A percentile compares a stretch with the other conserved stretches of the same genome.
Conservation (phyloP, 92 coral and sea anemone species). For the Porites lobata region DNA sequence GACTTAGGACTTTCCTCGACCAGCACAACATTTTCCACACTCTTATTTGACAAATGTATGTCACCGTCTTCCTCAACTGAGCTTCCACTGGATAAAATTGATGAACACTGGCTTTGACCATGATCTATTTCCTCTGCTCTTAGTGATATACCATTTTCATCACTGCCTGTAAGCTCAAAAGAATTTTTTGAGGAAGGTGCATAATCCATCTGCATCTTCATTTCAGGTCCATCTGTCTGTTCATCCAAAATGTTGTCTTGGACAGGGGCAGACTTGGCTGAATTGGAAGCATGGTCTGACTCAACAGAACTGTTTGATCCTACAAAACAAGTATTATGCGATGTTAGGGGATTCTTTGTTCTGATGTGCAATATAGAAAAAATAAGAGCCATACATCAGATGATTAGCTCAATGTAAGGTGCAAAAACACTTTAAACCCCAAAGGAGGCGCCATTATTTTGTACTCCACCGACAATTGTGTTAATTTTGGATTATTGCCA, state of each 20-base stretch:
- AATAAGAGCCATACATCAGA: too few species aligned
- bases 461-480: too few species aligned
- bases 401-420: too few species aligned
- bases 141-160: background rate
- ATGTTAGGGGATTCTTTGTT: background rate
- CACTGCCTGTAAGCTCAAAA: too few species aligned
- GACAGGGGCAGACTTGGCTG: background rate
- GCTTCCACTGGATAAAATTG: background rate
- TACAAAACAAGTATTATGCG: background rate
- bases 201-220: background rate
- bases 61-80: background rate
- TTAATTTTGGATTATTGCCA: too few species aligned
- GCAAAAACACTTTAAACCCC: too few species aligned
- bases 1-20: background rate
- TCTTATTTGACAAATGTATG: background rate
- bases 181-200: background rate
- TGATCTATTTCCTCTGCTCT: background rate
- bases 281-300: background rate
- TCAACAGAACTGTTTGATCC: background rate
- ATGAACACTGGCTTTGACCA: background rate
- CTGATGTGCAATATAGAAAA: too few species aligned
- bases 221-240: too few species aligned
- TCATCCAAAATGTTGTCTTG: background rate
- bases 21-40: background rate
- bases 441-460: too few species aligned